phyloP scores from a whole-genome alignment of 2,113 vertebrate genomes.

The Etheostoma cragini region DNA sequence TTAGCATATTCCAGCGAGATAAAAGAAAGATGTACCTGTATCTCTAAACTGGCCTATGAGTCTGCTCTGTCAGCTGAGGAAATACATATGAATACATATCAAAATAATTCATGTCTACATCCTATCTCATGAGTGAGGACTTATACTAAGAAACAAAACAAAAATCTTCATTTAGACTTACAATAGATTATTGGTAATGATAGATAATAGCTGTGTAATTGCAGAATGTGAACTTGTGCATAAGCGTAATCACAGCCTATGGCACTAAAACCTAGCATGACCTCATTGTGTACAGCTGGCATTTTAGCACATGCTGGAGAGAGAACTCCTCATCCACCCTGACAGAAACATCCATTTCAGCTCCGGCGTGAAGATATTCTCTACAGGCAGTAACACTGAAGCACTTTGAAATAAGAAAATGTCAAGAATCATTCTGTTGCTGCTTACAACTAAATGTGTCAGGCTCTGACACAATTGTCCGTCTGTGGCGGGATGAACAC shows the following conservation, averaged over 20 bases:
- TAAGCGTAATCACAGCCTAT: conserved; percentile 33
- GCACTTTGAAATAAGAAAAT: conserved; percentile 20
- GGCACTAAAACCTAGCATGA: conserved; percentile 10
- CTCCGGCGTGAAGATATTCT: conserved; percentile 33
- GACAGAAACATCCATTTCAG: conserved; percentile 47
- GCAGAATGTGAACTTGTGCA: conserved; percentile 31
- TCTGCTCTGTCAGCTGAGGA: conserved; percentile 11
- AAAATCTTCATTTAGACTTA: conserved; percentile 29
- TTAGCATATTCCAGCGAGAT: conserved; percentile 13
- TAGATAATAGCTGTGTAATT: conserved; percentile 7
- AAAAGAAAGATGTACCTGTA: background rate
- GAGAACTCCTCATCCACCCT: conserved; percentile 26
- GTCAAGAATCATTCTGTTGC: conserved; percentile 48
- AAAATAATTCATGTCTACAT: conserved; percentile 4
- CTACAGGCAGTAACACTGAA: conserved; percentile 19
- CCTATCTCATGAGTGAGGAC: background rate
- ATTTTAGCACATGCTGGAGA: conserved; percentile 4
- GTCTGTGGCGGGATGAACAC: conserved; percentile 37
- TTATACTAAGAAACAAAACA: background rate
- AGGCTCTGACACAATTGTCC: conserved; percentile 44
- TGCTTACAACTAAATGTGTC: conserved; percentile 36
- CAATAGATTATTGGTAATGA: conserved; percentile 29
- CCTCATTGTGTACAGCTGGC: conserved; percentile 35
- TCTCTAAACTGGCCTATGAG: conserved; percentile 11
- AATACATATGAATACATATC: conserved; percentile 1